Base-by-base conservation (phyloP, 2,113 vertebrate species). In the Ciconia boyciana region DNA sequence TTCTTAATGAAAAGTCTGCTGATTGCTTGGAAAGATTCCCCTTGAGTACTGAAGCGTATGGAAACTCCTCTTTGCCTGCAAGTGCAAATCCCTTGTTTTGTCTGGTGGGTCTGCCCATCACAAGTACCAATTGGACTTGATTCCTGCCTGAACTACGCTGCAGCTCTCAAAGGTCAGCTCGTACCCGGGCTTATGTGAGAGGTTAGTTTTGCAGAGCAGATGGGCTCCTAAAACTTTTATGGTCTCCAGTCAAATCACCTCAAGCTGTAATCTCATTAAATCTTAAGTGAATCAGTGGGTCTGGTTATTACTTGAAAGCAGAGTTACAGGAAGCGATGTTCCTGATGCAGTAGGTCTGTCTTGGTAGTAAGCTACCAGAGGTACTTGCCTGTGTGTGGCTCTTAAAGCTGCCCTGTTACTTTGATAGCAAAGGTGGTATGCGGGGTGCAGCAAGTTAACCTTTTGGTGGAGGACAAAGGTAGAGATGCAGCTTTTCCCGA, bases 261-360 rank as follows among this genome's bases (percentile, higher is more conserved):
- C 96, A 96, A 97, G 97, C 97, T 97, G 97, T 97, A 97, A 97
- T 97, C 97, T 97, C 96, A 95, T 97, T 97, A 97, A 97, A 94
- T 78, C 94, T 62, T 96, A 96, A 96, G 94, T 96, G 94, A 97
- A 97, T 97, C 97, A 83, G 91, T 88, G 94, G 93, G 93, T 96
- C 97, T 97, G 96, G 91, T 96, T 96, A 88, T 97, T 97, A 96
- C 87, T 95, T 97, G 82, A 97, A 97, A 96, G 95, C 89, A 43
- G 89, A 1, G 58, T 85, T 95, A 26, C 96, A 97, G 96, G 94
- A 96, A 97, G 84, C 68, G 78, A 96, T 96, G 94, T 93, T 88
- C 93, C 89, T 93, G 84, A 74, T 95, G 93, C 68, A 83, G 93
- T 87, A 31, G 84, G 87, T 83, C 94, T 91, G 81, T 68, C 90